Evolutionary conservation across 2,888 invertebrate species (phyloP).

Genomic region (Mesoligia furuncula): DNA sequence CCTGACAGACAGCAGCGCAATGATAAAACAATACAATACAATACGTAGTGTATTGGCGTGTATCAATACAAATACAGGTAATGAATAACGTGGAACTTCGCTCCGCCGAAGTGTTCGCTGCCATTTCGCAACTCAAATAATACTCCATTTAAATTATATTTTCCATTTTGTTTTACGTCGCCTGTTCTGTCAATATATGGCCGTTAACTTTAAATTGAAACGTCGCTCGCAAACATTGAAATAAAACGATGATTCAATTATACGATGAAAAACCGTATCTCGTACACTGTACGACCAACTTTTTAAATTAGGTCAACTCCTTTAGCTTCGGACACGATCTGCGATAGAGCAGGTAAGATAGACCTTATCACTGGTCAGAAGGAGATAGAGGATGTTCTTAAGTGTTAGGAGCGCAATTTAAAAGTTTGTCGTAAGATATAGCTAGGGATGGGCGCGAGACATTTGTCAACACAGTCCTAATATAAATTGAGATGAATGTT

Average conservation of each 20-base stretch:
- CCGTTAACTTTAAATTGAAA: constrained; percentile 67
- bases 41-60: not conserved
- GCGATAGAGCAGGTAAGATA: constrained; percentile 50
- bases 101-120: constrained; percentile 10
- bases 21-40: not conserved
- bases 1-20: not conserved
- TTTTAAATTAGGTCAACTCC: constrained; percentile 66
- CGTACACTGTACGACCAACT: constrained; percentile 54
- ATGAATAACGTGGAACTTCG: constrained; percentile 29
- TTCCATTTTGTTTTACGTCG: constrained; percentile 57
- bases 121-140: constrained; percentile 50
- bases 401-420: constrained; percentile 62
- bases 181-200: constrained; percentile 58
- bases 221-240: constrained; percentile 61
- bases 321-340: constrained; percentile 57
- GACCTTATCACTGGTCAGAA: constrained; percentile 24
- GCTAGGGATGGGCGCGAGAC: constrained; percentile 42
- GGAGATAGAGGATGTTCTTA: constrained; percentile 44
- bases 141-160: constrained; percentile 60
- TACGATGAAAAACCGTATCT: constrained; percentile 60
- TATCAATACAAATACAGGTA: constrained; percentile 30
- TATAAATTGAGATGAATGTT: constrained; percentile 62
- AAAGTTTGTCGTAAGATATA: constrained; percentile 60
- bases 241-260: constrained; percentile 64
- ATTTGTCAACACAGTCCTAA: constrained; percentile 54